Conservation (phyloP, 2,113 vertebrate genomes). For the Limanda limanda region DNA sequence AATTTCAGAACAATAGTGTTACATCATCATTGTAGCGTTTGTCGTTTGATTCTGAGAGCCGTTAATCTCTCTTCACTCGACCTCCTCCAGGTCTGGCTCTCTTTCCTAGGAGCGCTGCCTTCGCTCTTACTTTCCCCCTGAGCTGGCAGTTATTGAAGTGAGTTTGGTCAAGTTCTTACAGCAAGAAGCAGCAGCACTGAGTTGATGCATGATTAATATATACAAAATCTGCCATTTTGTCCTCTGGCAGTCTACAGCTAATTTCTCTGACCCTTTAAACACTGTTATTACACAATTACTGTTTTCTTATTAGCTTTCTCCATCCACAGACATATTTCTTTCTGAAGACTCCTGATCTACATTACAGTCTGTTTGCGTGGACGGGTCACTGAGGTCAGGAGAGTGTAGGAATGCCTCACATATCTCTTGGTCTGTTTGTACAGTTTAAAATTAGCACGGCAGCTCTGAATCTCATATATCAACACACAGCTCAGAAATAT, state of each 20-base stretch:
- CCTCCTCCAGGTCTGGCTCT: conserved; percentile 26
- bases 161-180: background rate
- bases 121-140: conserved; percentile 36
- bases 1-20: too few relatives aligned
- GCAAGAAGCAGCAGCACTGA: background rate
- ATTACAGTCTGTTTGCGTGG: conserved; percentile 24
- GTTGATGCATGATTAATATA: background rate
- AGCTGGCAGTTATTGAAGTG: conserved; percentile 38
- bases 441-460: background rate
- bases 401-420: background rate
- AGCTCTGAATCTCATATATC: background rate
- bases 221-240: background rate
- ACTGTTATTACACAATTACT: background rate
- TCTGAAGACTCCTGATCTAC: conserved; percentile 14
- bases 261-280: conserved; percentile 18
- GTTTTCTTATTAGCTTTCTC: conserved; percentile 11
- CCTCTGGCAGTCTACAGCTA: background rate
- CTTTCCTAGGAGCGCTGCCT: conserved; percentile 44
- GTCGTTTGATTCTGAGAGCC: too few relatives aligned
- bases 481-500: background rate
- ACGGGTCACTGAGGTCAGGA: conserved; percentile 51
- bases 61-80: conserved; percentile 20
- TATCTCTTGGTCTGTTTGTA: background rate
- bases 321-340: conserved; percentile 18
- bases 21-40: too few relatives aligned